Percentiles rank a stretch among this genome's conserved stretches.
These are phyloP conservation scores for Machimus atricapillus DNA, from an alignment of 2,888 invertebrate species.

Conservation along the genomic window DNA sequence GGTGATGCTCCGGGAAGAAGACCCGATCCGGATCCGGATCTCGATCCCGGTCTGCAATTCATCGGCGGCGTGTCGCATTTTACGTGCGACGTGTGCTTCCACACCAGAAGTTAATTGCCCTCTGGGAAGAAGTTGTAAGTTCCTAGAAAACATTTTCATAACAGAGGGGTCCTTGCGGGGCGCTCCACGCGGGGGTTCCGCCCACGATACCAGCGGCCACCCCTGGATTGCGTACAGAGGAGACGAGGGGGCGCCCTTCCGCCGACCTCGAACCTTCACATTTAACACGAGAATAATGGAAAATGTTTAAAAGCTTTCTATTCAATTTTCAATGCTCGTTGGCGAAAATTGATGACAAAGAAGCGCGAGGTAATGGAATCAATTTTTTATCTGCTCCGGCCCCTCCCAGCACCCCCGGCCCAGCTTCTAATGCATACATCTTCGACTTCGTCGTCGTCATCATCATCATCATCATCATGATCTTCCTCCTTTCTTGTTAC, in stretches of 20 bases:
- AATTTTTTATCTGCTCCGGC: not conserved
- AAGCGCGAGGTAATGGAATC: slow-evolving; percentile 8
- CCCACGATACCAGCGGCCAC: not conserved
- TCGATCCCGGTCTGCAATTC: not conserved
- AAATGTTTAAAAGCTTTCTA: slow-evolving; percentile 37
- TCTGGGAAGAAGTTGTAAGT: slow-evolving; percentile 12
- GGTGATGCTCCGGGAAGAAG: not conserved
- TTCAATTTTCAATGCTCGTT: slow-evolving; percentile 24
- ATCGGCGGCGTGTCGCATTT: not conserved
- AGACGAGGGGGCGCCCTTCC: not conserved
- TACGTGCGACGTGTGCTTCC: not conserved
- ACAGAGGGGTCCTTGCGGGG: not conserved
- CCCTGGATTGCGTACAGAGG: not conserved
- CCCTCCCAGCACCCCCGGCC: not conserved
- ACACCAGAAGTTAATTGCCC: slow-evolving; percentile 5
- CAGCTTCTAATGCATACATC: not conserved
- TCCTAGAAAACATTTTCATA: not conserved
- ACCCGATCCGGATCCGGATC: not conserved
- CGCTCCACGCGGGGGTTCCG: not conserved
- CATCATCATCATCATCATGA: not conserved
- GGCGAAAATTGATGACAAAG: slow-evolving; percentile 34
- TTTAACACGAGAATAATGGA: slow-evolving; percentile 26
- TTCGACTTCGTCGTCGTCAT: not conserved
- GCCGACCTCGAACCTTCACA: not conserved
- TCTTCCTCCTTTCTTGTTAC: not conserved